phyloP scores from a whole-genome alignment of 2,888 invertebrate genomes.

The Mythimna loreyi region DNA sequence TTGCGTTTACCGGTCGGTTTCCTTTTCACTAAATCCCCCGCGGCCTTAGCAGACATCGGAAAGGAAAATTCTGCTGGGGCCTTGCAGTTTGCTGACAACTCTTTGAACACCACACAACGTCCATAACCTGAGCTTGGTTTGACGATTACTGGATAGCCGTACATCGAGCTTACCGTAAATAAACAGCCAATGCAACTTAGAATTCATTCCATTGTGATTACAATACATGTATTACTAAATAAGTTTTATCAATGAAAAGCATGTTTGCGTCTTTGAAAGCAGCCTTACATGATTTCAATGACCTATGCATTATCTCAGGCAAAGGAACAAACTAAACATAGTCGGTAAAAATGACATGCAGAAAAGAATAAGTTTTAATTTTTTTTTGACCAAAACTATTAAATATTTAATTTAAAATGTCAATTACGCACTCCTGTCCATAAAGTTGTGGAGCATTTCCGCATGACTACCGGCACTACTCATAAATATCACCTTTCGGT shows the following conservation, averaged over 20 bases:
- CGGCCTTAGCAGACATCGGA: no score
- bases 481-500: constrained; percentile 28
- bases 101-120: no score
- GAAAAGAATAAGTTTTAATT: constrained; percentile 20
- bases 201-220: no score
- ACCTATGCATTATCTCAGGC: background rate
- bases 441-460: constrained; percentile 26
- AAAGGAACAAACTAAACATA: constrained; percentile 4
- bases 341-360: background rate
- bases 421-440: constrained; percentile 31
- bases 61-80: no score
- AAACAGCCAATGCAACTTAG: background rate
- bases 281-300: background rate
- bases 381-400: constrained; percentile 11
- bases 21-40: no score
- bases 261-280: background rate
- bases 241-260: background rate
- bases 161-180: no score
- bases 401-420: constrained; percentile 52
- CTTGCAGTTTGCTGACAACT: no score
- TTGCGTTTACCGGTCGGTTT: no score
- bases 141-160: no score
- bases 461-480: constrained; percentile 16
- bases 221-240: background rate
- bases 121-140: no score